Percentiles rank a stretch among this genome's conserved stretches.
Conservation (phyloP, 2,888 invertebrate species). For the Apoderus coryli region DNA sequence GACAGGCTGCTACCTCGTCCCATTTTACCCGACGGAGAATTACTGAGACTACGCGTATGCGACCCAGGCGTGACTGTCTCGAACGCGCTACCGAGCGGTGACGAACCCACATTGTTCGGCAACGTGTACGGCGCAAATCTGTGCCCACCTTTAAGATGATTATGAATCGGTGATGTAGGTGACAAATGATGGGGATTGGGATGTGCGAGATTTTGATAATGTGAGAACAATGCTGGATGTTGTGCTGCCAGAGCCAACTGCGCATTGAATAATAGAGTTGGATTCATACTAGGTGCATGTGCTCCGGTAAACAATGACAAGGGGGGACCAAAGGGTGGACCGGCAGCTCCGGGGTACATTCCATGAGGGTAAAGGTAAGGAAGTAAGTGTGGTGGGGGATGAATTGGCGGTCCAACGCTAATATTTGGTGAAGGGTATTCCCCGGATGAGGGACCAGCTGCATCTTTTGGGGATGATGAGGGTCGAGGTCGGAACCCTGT, state of each 20-base stretch:
- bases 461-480: slow-evolving; percentile 34
- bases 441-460: slow-evolving; percentile 38
- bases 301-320: slow-evolving; percentile 42
- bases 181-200: slow-evolving; percentile 44
- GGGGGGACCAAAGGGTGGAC: slow-evolving; percentile 53
- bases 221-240: slow-evolving; percentile 62
- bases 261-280: slow-evolving; percentile 75
- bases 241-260: slow-evolving; percentile 79
- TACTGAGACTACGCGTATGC: slow-evolving; percentile 48
- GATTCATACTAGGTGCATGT: slow-evolving; percentile 59
- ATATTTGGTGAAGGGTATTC: slow-evolving; percentile 80
- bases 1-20: slow-evolving; percentile 34
- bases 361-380: slow-evolving; percentile 89
- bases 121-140: slow-evolving; percentile 84
- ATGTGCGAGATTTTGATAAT: slow-evolving; percentile 46
- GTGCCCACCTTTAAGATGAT: slow-evolving; percentile 56
- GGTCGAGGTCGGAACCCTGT: slow-evolving; percentile 31
- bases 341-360: slow-evolving; percentile 58
- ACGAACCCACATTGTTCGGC: slow-evolving; percentile 42
- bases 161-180: slow-evolving; percentile 46
- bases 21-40: slow-evolving; percentile 37
- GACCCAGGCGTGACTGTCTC: slow-evolving; percentile 76
- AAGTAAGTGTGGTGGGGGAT: slow-evolving; percentile 74
- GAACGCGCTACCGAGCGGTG: slow-evolving; percentile 68
- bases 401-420: slow-evolving; percentile 84